These are phyloP conservation scores for Orthosia gracilis DNA, from an alignment of 2,888 invertebrate genomes.

Conservation along the genomic window DNA sequence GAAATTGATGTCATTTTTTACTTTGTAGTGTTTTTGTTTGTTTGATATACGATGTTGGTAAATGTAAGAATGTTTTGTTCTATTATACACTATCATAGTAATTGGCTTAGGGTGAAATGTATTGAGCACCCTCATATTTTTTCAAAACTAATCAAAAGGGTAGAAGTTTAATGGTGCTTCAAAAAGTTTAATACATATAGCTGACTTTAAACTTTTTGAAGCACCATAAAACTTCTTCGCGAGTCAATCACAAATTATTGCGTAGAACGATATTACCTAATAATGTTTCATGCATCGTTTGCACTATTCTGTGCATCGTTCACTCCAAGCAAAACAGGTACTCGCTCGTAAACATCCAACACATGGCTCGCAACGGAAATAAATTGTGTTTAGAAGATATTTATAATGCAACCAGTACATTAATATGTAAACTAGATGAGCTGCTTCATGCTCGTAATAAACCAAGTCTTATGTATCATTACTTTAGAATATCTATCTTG, in stretches of 20 bases:
- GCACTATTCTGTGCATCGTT: conserved; percentile 5
- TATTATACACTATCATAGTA: neutral
- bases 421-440: conserved; percentile 14
- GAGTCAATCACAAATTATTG: neutral
- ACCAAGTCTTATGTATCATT: neutral
- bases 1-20: no score
- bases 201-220: neutral
- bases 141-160: neutral
- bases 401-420: conserved; percentile 10
- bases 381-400: conserved; percentile 35
- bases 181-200: no score
- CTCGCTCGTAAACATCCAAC: conserved; percentile 24
- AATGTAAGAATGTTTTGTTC: neutral
- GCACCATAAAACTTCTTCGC: neutral
- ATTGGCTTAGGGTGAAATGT: no score
- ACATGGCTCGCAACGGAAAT: conserved; percentile 46
- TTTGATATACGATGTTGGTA: neutral
- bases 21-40: no score
- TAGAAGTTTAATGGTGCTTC: no score
- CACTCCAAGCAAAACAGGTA: neutral
- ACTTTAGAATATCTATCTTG: neutral
- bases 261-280: neutral
- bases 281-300: neutral
- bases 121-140: no score
- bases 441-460: neutral